Evolutionary conservation across 2,797 vertebrate species (phyloP).

Genomic region (Ctenosaura bakeri): DNA sequence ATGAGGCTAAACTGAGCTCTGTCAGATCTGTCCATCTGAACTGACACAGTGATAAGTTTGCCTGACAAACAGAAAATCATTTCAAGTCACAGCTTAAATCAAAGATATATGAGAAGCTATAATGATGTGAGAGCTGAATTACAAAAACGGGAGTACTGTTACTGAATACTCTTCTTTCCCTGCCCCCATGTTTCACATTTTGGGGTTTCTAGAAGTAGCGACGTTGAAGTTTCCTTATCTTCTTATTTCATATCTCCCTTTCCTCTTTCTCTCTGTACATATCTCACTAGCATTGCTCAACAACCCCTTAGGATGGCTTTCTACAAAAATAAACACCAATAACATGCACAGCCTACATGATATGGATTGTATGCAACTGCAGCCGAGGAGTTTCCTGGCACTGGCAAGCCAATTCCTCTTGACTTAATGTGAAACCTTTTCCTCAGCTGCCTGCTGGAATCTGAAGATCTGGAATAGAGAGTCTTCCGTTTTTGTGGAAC

Average conservation of each 20-base stretch:
- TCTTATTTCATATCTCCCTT: not conserved
- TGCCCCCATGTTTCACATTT: not conserved
- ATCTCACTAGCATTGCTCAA: not conserved
- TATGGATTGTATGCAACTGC: not conserved
- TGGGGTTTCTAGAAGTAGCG: not conserved
- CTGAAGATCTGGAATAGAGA: not conserved
- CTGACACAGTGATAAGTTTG: slow-evolving; percentile 60
- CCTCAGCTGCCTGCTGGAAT: not conserved
- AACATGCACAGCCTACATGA: not conserved
- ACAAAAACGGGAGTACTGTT: not conserved
- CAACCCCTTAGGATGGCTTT: not conserved
- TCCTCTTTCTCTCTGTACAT: not conserved
- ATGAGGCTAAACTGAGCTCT: slow-evolving; percentile 64
- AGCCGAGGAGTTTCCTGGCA: not conserved
- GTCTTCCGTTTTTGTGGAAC: not conserved
- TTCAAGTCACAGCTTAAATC: slow-evolving; percentile 43
- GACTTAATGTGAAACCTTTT: not conserved
- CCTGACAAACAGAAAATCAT: slow-evolving; percentile 66
- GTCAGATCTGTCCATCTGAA: slow-evolving; percentile 68
- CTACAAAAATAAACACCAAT: not conserved
- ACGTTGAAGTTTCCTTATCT: not conserved
- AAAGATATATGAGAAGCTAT: slow-evolving; percentile 46
- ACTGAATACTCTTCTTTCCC: not conserved
- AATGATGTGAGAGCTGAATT: not conserved
- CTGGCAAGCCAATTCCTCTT: not conserved